phyloP scores from a whole-genome alignment of 2,797 vertebrate genomes.

The Poliocrania exsul region DNA sequence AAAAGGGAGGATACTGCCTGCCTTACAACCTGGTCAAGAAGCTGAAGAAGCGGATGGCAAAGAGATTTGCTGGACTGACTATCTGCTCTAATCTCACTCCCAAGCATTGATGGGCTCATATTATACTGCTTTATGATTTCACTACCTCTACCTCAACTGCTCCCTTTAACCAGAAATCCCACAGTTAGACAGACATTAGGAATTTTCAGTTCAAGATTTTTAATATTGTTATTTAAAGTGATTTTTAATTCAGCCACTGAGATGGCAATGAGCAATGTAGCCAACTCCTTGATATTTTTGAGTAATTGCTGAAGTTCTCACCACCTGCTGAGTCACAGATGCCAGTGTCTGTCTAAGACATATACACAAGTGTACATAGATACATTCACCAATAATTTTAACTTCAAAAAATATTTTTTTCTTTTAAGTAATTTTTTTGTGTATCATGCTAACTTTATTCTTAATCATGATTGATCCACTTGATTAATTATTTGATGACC shows the following conservation, averaged over 20 bases:
- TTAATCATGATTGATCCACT: background rate
- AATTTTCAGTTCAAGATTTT: background rate
- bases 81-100: background rate
- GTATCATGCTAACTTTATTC: background rate
- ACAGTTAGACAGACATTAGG: background rate
- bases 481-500: background rate
- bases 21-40: slow-evolving; percentile 11
- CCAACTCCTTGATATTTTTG: background rate
- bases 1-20: background rate
- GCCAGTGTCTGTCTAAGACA: background rate
- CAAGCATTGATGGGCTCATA: background rate
- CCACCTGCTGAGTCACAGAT: background rate
- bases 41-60: slow-evolving; percentile 22
- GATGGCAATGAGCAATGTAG: background rate
- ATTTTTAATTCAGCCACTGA: background rate
- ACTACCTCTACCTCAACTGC: background rate
- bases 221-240: background rate
- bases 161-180: background rate
- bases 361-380: background rate
- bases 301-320: background rate
- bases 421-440: background rate
- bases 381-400: background rate
- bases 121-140: background rate
- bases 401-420: background rate
- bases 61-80: background rate